Base-by-base conservation (phyloP, 2,888 invertebrate genomes). In the Dasypolia templi region DNA sequence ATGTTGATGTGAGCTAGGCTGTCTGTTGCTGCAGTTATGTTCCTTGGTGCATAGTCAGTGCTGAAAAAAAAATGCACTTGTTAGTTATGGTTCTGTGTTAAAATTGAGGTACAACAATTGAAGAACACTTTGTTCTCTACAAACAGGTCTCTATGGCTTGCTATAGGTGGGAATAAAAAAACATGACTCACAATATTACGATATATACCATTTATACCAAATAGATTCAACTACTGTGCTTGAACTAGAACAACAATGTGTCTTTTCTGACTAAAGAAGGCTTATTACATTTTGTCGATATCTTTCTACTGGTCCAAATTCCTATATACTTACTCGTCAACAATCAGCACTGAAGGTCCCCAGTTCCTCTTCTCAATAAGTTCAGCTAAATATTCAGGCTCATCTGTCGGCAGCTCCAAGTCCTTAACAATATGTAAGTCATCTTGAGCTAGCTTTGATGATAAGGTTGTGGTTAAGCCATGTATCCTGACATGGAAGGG, bases 261-360 rank as follows among this genome's bases (percentile, higher is more conserved):
- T 26, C 17, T 61, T 62, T 17, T 35, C 11, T 14, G 3, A 4
- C 17, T 17, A 26, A 35, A 53, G 32, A 32, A 55, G 22, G 35
- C 2, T 26, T 32, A 3, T 26, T 14, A n/a, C 6, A 39, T n/a
- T 46, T 22, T 29, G 17, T 46, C 2, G 9, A n/a, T 39, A 3
- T 26, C 6, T 75, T 44, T 46, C 5, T 22, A 35, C 2, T 1
- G 14, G 19, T 53, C 1, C 12, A 17, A 22, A 58, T 11, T 26
- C 0, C 1, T 26, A 79, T 26, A 79, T 78, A 96, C 98, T 97
- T 97, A 98, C 98, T 98, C 98, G 94, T 99, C 99, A 69, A 99
- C 97, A 94, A 99, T 98, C 0, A 99, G 96, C 19, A 99, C 99
- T 17, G 99, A 99, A 55, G 99, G 98, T 19, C 99, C 99, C 99